phyloP scores from a whole-genome alignment of 2,888 invertebrate species.

The Rosalia funebris region DNA sequence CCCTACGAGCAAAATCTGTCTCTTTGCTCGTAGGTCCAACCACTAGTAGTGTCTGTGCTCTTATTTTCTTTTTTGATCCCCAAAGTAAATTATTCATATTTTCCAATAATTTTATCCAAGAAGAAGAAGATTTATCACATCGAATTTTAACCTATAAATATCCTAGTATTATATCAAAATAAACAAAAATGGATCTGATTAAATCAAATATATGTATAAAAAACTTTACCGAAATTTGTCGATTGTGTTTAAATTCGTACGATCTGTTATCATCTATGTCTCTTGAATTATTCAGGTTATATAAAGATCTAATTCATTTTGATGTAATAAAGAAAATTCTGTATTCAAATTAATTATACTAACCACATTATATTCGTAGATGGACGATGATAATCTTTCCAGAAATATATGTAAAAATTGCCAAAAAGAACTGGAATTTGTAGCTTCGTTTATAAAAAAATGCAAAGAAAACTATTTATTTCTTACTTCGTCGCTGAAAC shows the following conservation, averaged over 20 bases:
- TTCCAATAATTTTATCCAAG: no score
- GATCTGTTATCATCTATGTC: constrained; percentile 24
- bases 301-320: constrained; percentile 31
- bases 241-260: constrained; percentile 34
- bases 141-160: neutral
- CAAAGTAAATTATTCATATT: no score
- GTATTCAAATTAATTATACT: no score
- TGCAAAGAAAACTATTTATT: constrained; percentile 28
- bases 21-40: no score
- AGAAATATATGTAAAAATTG: constrained; percentile 36
- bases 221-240: constrained; percentile 33
- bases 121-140: neutral
- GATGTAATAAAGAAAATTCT: no score
- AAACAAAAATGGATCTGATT: neutral
- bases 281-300: constrained; percentile 20
- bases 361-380: no score
- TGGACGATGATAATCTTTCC: constrained; percentile 28
- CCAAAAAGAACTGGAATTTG: constrained; percentile 21
- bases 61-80: no score
- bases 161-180: constrained; percentile 2
- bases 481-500: constrained; percentile 14
- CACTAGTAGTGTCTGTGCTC: no score
- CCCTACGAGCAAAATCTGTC: no score
- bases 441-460: constrained; percentile 34
- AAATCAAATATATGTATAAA: constrained; percentile 7